Conservation (phyloP, 2,797 vertebrate species). For the Orientallactaga sibirica region DNA sequence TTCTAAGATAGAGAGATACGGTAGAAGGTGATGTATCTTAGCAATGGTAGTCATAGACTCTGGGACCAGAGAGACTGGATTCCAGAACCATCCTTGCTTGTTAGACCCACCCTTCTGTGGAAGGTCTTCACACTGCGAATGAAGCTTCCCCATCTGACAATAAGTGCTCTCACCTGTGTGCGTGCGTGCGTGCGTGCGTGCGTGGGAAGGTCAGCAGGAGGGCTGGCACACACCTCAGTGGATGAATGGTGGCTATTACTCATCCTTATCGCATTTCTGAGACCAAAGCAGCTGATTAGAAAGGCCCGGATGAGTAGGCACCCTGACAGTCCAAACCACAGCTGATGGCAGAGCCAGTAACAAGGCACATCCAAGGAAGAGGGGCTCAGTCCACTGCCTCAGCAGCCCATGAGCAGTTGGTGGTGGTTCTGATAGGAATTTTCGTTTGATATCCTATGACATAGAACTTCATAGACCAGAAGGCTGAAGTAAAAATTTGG, state of each 20-base stretch:
- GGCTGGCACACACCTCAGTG: no score
- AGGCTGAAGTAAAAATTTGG: background rate
- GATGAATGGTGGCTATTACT: background rate
- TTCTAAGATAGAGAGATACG: background rate
- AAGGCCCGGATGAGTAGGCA: background rate
- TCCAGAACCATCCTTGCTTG: background rate
- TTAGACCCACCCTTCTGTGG: background rate
- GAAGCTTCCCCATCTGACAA: slow-evolving; percentile 24
- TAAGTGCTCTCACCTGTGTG: background rate
- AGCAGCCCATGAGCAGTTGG: background rate
- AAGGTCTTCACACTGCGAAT: background rate
- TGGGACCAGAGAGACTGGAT: background rate
- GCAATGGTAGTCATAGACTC: background rate
- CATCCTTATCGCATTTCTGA: slow-evolving; percentile 32
- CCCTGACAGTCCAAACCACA: background rate
- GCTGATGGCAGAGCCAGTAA: background rate
- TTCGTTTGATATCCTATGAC: background rate
- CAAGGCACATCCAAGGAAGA: slow-evolving; percentile 8
- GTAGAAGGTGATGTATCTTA: background rate
- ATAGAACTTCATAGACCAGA: background rate
- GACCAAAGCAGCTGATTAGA: background rate
- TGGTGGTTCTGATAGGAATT: background rate
- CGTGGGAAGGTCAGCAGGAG: no score
- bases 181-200: background rate
- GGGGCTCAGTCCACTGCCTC: background rate